These are phyloP conservation scores for Thaleichthys pacificus DNA, from an alignment of 2,797 vertebrate species.

Conservation along the genomic window DNA sequence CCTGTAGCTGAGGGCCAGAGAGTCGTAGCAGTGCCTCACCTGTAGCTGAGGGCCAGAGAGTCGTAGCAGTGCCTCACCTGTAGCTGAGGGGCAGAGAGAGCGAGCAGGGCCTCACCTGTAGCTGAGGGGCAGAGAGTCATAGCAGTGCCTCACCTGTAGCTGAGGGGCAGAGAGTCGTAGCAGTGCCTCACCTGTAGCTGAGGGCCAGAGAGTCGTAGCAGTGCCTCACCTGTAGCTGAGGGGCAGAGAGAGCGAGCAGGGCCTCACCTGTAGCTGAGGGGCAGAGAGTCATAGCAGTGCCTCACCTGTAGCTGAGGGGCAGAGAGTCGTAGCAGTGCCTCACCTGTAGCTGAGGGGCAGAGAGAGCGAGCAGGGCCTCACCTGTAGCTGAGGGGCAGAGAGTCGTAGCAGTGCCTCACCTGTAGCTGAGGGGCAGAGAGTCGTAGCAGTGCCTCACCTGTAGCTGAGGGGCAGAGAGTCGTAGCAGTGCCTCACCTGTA, in stretches of 20 bases:
- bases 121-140: no score
- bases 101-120: no score
- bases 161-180: constrained; percentile 50
- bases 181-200: not conserved
- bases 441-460: constrained; percentile 45
- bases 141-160: constrained; percentile 57
- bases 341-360: not conserved
- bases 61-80: not conserved
- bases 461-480: constrained; percentile 58
- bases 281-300: no score
- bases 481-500: not conserved
- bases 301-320: constrained; percentile 63
- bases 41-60: not conserved
- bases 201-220: not conserved
- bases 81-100: no score
- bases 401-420: no score
- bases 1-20: constrained; percentile 63
- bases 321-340: constrained; percentile 26
- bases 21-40: constrained; percentile 14
- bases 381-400: no score
- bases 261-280: no score
- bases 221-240: no score
- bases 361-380: not conserved
- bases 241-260: no score
- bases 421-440: no score